phyloP scores from a whole-genome alignment of 2,797 vertebrate species.

The Myotis daubentonii region DNA sequence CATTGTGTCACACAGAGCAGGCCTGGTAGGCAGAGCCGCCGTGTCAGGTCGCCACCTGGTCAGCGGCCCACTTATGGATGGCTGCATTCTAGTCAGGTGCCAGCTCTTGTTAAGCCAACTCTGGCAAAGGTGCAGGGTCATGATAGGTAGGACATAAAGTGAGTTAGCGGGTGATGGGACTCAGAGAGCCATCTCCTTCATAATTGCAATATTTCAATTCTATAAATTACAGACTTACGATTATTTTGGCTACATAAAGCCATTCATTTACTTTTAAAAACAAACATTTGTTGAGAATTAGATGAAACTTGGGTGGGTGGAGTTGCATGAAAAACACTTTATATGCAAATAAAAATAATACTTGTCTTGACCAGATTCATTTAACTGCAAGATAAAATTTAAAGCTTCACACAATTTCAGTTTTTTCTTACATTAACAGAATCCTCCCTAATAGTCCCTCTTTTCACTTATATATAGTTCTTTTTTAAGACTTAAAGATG shows the following conservation, averaged over 20 bases:
- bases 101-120: background rate
- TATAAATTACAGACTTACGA: background rate
- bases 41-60: no score
- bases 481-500: slow-evolving; percentile 5
- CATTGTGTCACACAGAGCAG: background rate
- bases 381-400: slow-evolving; percentile 16
- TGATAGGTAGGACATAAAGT: background rate
- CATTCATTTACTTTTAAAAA: background rate
- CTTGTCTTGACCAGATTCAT: slow-evolving; percentile 12
- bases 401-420: background rate
- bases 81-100: background rate
- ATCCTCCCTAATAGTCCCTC: background rate
- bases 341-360: background rate
- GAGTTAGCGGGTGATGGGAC: background rate
- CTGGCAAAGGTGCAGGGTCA: background rate
- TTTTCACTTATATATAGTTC: background rate
- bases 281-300: slow-evolving; percentile 25
- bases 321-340: background rate
- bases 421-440: slow-evolving; percentile 42
- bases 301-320: background rate
- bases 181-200: background rate
- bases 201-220: background rate
- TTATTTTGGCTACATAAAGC: background rate
- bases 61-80: background rate
- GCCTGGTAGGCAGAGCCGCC: background rate